These are phyloP conservation scores for Bostrychus sinensis DNA, from an alignment of 2,113 vertebrate species.

Conservation along the genomic window DNA sequence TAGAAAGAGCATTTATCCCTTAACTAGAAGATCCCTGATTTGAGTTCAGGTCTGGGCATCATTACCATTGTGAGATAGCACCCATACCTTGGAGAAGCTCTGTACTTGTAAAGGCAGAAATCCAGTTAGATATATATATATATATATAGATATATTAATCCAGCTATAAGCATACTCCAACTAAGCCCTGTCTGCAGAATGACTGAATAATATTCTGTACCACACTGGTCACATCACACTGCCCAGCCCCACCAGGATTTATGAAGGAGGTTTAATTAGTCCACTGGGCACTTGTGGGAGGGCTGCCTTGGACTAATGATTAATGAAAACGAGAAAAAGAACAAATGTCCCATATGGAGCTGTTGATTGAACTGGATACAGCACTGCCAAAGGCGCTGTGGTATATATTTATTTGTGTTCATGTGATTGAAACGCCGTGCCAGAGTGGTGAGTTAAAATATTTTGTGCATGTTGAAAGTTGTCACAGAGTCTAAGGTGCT, in stretches of 20 bases:
- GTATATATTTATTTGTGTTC: slow-evolving; percentile 40
- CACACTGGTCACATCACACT: slow-evolving; percentile 63
- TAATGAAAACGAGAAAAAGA: slow-evolving; percentile 50
- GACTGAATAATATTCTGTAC: slow-evolving; percentile 54
- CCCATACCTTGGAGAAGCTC: too few relatives aligned
- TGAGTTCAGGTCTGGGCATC: too few relatives aligned
- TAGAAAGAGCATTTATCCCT: too few relatives aligned
- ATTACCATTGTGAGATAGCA: too few relatives aligned
- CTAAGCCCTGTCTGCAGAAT: slow-evolving; percentile 32
- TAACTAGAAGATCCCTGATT: too few relatives aligned
- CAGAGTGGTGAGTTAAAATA: slow-evolving; percentile 57
- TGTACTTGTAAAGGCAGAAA: too few relatives aligned
- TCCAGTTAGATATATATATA: too few relatives aligned
- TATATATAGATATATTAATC: too few relatives aligned
- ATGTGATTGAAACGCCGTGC: slow-evolving; percentile 38
- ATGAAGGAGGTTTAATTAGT: slow-evolving; percentile 72
- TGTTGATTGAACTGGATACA: slow-evolving; percentile 60
- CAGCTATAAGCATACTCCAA: too few relatives aligned
- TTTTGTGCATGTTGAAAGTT: slow-evolving; percentile 40
- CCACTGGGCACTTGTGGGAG: slow-evolving; percentile 66
- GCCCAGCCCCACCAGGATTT: slow-evolving; percentile 58
- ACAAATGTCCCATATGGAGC: slow-evolving; percentile 43
- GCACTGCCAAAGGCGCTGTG: slow-evolving; percentile 42
- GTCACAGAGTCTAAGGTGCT: slow-evolving; percentile 31
- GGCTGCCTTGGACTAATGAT: slow-evolving; percentile 57